Conservation (phyloP, 2,797 vertebrate species). For the Enteromius treurensis region DNA sequence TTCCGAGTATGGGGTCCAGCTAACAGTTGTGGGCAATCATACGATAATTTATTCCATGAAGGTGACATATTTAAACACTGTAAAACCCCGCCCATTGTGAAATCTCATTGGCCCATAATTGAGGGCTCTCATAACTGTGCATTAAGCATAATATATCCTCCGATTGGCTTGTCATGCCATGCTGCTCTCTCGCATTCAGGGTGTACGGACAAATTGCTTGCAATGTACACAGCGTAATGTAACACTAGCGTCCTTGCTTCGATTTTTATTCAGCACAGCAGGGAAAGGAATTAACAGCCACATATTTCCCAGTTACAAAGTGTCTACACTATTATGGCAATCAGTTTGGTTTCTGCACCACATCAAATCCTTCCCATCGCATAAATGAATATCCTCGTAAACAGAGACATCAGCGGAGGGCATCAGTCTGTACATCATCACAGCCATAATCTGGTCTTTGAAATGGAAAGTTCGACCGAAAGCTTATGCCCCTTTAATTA, state of each 20-base stretch:
- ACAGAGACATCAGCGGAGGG: constrained; percentile 41
- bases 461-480: constrained; percentile 39
- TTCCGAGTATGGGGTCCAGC: background rate
- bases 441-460: constrained; percentile 39
- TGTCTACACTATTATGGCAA: constrained; percentile 7
- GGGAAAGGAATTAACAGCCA: constrained; percentile 40
- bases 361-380: constrained; percentile 25
- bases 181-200: background rate
- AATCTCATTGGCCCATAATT: background rate
- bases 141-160: constrained; percentile 8
- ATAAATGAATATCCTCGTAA: constrained; percentile 42
- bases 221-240: constrained; percentile 25
- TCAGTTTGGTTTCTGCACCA: constrained; percentile 16
- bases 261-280: constrained; percentile 36
- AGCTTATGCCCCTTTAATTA: constrained; percentile 58
- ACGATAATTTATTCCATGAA: background rate
- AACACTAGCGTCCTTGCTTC: background rate
- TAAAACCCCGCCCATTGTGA: background rate
- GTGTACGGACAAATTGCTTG: constrained; percentile 35
- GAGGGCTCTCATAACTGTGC: background rate
- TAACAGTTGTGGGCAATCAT: background rate
- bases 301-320: constrained; percentile 38
- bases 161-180: background rate
- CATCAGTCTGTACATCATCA: constrained; percentile 40
- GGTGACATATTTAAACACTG: background rate